phyloP scores from a whole-genome alignment of 2,888 invertebrate genomes.

The Furcula furcula region DNA sequence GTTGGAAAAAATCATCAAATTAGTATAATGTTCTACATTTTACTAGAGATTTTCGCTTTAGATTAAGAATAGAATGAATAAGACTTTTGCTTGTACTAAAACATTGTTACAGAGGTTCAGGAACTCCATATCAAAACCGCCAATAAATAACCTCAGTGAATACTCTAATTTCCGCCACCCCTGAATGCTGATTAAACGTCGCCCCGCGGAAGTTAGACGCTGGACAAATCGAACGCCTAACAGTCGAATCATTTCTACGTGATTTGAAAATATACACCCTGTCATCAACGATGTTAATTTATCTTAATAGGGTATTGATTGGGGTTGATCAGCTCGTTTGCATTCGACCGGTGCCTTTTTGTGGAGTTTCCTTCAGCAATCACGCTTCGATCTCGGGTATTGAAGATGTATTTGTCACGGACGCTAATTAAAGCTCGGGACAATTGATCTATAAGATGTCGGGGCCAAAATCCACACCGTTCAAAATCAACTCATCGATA shows the following conservation, averaged over 20 bases:
- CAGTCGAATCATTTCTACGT: conserved; percentile 28
- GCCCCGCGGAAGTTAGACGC: conserved; percentile 18
- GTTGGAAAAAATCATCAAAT: too few relatives aligned
- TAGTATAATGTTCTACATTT: too few relatives aligned
- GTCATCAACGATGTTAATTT: conserved; percentile 30
- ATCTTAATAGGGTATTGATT: conserved; percentile 21
- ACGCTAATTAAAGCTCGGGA: too few relatives aligned
- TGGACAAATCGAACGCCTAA: conserved; percentile 9
- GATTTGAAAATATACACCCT: conserved; percentile 22
- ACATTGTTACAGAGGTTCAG: not conserved
- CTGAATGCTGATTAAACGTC: conserved; percentile 24
- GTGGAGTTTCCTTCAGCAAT: not conserved
- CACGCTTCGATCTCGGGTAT: too few relatives aligned
- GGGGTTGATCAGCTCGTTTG: conserved; percentile 17
- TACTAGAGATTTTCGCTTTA: too few relatives aligned
- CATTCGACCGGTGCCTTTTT: too few relatives aligned
- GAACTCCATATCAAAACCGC: not conserved
- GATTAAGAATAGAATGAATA: too few relatives aligned
- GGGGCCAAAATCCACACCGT: too few relatives aligned
- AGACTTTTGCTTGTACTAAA: too few relatives aligned
- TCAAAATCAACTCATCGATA: too few relatives aligned
- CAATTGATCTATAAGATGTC: too few relatives aligned
- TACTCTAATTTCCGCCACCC: conserved; percentile 12
- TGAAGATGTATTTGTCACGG: too few relatives aligned
- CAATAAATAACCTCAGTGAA: not conserved